Conservation (phyloP, 2,888 invertebrate species). For the Drosophila imparisetae region DNA sequence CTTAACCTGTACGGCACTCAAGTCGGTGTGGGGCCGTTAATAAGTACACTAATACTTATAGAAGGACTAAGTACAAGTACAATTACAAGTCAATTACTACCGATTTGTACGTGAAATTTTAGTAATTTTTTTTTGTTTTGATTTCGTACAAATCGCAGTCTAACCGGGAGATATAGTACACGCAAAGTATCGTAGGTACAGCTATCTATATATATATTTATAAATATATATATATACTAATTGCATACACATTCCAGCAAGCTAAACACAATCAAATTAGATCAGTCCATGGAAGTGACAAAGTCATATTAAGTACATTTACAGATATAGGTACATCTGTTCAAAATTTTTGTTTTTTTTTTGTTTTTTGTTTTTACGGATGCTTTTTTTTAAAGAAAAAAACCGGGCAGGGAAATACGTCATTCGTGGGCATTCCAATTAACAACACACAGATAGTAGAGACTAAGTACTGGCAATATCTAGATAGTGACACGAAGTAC, state of each 20-base stretch:
- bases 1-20: slow-evolving; percentile 58
- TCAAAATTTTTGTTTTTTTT: slow-evolving; percentile 12
- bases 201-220: slow-evolving; percentile 24
- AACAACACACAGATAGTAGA: slow-evolving; percentile 37
- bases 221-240: slow-evolving; percentile 36
- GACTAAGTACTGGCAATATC: slow-evolving; percentile 56
- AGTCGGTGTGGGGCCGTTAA: slow-evolving; percentile 61
- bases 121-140: slow-evolving; percentile 41
- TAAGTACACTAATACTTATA: slow-evolving; percentile 12
- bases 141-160: slow-evolving; percentile 53
- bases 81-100: slow-evolving; percentile 8
- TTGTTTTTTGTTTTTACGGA: slow-evolving; percentile 30
- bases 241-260: slow-evolving; percentile 75
- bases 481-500: slow-evolving; percentile 57
- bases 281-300: slow-evolving; percentile 50
- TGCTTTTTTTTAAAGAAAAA: slow-evolving; percentile 41
- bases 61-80: slow-evolving; percentile 35
- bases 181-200: slow-evolving; percentile 44
- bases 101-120: slow-evolving; percentile 53
- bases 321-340: slow-evolving; percentile 45
- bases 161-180: slow-evolving; percentile 45
- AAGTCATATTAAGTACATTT: slow-evolving; percentile 66
- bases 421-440: slow-evolving; percentile 64
- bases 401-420: slow-evolving; percentile 50
- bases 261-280: slow-evolving; percentile 51